Conservation (phyloP, 2,113 vertebrate species). For the Phylloscopus trochilus region DNA sequence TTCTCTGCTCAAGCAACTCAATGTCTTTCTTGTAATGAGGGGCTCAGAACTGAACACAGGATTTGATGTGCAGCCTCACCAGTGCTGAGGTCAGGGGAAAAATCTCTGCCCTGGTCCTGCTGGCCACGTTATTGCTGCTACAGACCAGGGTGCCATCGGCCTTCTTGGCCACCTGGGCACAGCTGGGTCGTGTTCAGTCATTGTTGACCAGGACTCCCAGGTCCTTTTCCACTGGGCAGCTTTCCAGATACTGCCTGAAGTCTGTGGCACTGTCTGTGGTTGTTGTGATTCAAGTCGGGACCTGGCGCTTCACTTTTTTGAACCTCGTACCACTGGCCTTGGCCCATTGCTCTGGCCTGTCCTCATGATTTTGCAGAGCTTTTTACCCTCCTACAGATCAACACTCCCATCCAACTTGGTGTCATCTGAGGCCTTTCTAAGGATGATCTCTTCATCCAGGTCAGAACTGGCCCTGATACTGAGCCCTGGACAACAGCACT, state of each 20-base stretch:
- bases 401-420: neutral
- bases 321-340: neutral
- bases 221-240: neutral
- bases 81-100: fast-evolving
- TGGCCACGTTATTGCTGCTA: neutral
- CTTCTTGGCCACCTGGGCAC: no score
- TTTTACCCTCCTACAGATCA: neutral
- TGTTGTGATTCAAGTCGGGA: neutral
- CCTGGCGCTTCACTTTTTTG: neutral
- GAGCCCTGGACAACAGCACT: neutral
- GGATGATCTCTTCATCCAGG: no score
- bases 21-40: neutral
- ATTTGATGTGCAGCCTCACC: fast-evolving
- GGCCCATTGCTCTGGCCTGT: neutral
- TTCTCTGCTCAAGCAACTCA: neutral
- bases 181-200: neutral
- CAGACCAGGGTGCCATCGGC: neutral
- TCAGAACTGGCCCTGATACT: neutral
- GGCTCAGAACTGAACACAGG: neutral
- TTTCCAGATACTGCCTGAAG: neutral
- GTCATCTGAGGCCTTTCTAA: neutral
- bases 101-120: neutral
- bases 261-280: neutral
- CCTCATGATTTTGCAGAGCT: neutral
- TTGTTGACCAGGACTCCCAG: neutral